These are phyloP conservation scores for Malurus splendens DNA, from an alignment of 2,797 vertebrate genomes.

Conservation along the genomic window DNA sequence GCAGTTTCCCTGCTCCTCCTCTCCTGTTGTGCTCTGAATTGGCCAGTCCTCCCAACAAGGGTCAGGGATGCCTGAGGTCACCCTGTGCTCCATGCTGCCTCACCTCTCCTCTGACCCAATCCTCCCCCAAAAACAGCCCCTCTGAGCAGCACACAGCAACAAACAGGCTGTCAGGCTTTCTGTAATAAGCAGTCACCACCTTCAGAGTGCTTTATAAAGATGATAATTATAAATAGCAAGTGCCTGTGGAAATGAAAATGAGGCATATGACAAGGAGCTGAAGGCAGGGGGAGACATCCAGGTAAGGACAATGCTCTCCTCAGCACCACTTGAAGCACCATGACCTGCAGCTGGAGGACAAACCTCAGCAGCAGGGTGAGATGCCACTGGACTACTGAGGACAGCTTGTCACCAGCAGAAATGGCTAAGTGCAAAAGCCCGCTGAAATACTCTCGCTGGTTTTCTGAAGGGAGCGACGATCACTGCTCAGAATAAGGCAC, in stretches of 20 bases:
- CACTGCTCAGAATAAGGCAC: background rate
- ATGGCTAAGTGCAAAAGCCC: background rate
- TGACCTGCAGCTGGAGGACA: background rate
- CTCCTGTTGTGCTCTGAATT: fast-evolving
- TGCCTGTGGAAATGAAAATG: background rate
- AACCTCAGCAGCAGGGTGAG: background rate
- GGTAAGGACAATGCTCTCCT: background rate
- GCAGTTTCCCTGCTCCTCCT: background rate
- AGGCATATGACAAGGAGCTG: background rate
- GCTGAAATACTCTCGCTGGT: background rate
- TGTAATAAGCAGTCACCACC: background rate
- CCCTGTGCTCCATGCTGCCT: background rate
- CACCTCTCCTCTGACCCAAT: background rate
- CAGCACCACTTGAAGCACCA: background rate
- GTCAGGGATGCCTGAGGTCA: background rate
- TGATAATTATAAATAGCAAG: background rate
- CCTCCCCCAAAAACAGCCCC: background rate
- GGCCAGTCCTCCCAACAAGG: background rate
- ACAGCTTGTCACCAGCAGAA: background rate
- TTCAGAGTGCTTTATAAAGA: background rate
- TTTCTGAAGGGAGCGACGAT: background rate
- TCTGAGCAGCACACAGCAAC: background rate
- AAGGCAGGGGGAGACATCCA: background rate
- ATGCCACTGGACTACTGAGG: background rate
- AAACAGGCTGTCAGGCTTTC: background rate